Evolutionary conservation across 2,797 vertebrate genomes (phyloP).

Genomic region (Masticophis lateralis): DNA sequence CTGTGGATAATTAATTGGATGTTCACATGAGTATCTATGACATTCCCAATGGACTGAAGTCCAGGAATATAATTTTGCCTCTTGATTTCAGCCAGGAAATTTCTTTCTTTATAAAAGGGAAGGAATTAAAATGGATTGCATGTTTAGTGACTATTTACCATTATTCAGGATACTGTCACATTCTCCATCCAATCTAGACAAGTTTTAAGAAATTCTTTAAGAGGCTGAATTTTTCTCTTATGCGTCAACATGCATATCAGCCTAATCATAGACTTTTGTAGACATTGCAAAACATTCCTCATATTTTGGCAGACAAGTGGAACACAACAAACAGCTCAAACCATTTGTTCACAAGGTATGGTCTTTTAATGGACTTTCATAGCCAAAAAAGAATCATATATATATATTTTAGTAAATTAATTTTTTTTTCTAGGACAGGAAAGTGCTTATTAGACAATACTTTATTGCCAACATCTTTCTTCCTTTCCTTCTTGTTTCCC

Average conservation of each 20-base stretch:
- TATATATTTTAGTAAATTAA: background rate
- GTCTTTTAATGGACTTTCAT: slow-evolving; percentile 12
- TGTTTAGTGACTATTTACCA: slow-evolving; percentile 16
- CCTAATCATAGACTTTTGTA: slow-evolving; percentile 32
- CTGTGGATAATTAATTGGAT: background rate
- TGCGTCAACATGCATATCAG: slow-evolving; percentile 28
- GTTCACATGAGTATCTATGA: background rate
- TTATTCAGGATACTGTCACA: slow-evolving; percentile 16
- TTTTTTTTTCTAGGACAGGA: background rate
- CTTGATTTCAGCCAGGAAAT: background rate
- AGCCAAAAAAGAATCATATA: background rate
- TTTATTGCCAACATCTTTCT: background rate
- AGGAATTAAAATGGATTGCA: slow-evolving; percentile 16
- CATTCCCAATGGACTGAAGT: background rate
- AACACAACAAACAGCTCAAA: slow-evolving; percentile 19
- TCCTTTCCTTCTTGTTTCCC: background rate
- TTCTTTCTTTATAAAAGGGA: slow-evolving; percentile 11
- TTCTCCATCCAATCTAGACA: slow-evolving; percentile 28
- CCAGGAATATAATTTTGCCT: background rate
- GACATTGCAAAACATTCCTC: slow-evolving; percentile 34
- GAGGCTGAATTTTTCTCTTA: slow-evolving; percentile 23
- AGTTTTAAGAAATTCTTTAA: slow-evolving; percentile 22
- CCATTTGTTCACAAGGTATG: slow-evolving; percentile 17
- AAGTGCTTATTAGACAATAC: background rate
- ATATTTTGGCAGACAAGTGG: slow-evolving; percentile 24